Evolutionary conservation across 2,113 vertebrate species (phyloP).

Genomic region (Phasianus colchicus): DNA sequence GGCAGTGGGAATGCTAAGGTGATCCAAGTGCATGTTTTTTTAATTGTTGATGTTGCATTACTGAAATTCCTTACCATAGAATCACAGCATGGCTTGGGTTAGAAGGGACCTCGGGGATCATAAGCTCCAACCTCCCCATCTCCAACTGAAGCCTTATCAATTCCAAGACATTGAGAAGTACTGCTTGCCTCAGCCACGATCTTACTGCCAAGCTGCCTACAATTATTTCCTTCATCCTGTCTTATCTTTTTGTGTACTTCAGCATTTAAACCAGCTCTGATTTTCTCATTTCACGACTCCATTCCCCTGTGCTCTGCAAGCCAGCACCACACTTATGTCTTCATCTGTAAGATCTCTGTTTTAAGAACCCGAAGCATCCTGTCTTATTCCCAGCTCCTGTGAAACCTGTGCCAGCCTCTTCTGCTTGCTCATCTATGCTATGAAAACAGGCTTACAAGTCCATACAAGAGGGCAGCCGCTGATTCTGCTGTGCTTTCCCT

Average conservation of each 20-base stretch:
- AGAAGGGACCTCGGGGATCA: too few species aligned
- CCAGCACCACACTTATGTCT: neutral
- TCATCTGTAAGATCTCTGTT: rapidly evolving
- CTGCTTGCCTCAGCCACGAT: neutral
- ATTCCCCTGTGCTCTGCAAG: neutral
- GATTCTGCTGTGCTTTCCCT: neutral
- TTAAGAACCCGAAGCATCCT: neutral
- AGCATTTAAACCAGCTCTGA: neutral
- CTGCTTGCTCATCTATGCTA: rapidly evolving
- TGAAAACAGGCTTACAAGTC: rapidly evolving
- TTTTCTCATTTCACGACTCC: neutral
- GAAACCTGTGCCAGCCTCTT: neutral
- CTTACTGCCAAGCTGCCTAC: neutral
- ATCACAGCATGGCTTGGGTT: too few species aligned
- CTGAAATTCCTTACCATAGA: neutral
- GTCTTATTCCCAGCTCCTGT: neutral
- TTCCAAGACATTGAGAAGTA: neutral
- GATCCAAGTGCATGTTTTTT: neutral
- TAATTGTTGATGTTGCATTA: neutral
- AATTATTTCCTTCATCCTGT: neutral
- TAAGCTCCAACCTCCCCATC: too few species aligned
- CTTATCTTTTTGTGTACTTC: neutral
- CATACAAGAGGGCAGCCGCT: rapidly evolving
- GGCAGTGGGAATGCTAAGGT: neutral
- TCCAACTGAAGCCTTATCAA: neutral